phyloP scores from a whole-genome alignment of 1,140 invertebrate genomes.

The Diabrotica undecimpunctata region DNA sequence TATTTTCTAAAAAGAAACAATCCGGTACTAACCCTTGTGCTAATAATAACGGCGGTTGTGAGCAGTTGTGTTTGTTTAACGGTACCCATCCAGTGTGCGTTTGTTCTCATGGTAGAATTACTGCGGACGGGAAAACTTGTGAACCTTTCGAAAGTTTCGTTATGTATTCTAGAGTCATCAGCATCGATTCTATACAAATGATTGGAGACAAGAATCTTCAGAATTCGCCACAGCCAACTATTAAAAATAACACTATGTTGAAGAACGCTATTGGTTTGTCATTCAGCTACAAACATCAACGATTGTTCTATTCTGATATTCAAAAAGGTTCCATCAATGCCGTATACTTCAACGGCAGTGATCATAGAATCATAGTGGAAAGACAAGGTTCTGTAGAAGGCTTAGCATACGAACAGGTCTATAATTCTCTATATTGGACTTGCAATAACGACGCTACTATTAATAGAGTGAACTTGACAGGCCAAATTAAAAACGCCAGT shows the following conservation, averaged over 20 bases:
- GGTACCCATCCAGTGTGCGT: constrained; percentile 64
- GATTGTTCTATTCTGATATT: constrained; percentile 85
- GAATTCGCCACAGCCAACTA: constrained; percentile 73
- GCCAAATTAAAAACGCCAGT: constrained; percentile 42
- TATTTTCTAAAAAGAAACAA: constrained; percentile 57
- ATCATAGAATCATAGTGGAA: constrained; percentile 65
- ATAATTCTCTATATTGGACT: constrained; percentile 78
- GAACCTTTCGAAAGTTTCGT: constrained; percentile 71
- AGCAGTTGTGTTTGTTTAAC: constrained; percentile 70
- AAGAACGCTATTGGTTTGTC: constrained; percentile 81
- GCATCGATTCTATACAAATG: constrained; percentile 74
- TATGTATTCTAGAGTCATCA: constrained; percentile 68
- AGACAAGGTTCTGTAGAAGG: constrained; percentile 79
- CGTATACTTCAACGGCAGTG: constrained; percentile 78
- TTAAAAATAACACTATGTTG: constrained; percentile 67
- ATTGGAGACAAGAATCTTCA: constrained; percentile 65
- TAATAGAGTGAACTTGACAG: constrained; percentile 55
- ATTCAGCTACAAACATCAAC: constrained; percentile 67
- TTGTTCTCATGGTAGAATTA: constrained; percentile 70
- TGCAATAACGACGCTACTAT: constrained; percentile 77
- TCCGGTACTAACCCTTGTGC: constrained; percentile 65
- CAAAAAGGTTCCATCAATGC: constrained; percentile 77
- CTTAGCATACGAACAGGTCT: constrained; percentile 66
- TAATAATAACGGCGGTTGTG: constrained; percentile 71
- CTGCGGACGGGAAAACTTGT: constrained; percentile 60